These are phyloP conservation scores for Actinia equina DNA, from an alignment of 64 coral and sea anemone genomes.

Conservation along the genomic window DNA sequence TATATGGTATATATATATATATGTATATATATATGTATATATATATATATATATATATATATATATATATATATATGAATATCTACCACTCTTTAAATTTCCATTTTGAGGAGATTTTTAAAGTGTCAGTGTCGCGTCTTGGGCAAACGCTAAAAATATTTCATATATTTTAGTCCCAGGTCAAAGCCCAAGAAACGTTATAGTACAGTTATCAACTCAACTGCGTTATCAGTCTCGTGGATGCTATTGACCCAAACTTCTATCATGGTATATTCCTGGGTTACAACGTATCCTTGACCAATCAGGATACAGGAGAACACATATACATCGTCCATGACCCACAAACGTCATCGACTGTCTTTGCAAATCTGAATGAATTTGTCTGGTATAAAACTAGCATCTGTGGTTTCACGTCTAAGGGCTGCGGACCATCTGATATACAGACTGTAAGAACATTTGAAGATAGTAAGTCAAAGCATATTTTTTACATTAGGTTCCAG, in stretches of 20 bases:
- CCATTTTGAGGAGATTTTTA: no score
- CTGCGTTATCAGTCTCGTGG: conserved; percentile 21
- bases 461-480: not conserved
- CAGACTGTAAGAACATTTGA: not conserved
- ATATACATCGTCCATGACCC: not conserved
- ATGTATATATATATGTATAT: no score
- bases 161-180: conserved; percentile 8
- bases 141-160: not conserved
- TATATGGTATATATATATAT: no score
- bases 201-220: conserved; percentile 15
- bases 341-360: not conserved
- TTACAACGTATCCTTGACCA: conserved; percentile 32
- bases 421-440: not conserved
- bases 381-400: conserved; percentile 1
- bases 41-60: no score
- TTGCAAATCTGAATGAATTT: conserved; percentile 4
- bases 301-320: not conserved
- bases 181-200: conserved; percentile 4
- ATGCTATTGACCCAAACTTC: not conserved
- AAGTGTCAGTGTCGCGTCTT: no score
- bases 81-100: no score
- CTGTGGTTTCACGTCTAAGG: conserved; percentile 35
- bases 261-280: conserved; percentile 26
- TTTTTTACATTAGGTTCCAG: no score
- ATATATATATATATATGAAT: no score